Percentiles rank a stretch among this genome's conserved stretches.
Conservation (phyloP, 2,888 invertebrate genomes). For the Drosophila mimetica region DNA sequence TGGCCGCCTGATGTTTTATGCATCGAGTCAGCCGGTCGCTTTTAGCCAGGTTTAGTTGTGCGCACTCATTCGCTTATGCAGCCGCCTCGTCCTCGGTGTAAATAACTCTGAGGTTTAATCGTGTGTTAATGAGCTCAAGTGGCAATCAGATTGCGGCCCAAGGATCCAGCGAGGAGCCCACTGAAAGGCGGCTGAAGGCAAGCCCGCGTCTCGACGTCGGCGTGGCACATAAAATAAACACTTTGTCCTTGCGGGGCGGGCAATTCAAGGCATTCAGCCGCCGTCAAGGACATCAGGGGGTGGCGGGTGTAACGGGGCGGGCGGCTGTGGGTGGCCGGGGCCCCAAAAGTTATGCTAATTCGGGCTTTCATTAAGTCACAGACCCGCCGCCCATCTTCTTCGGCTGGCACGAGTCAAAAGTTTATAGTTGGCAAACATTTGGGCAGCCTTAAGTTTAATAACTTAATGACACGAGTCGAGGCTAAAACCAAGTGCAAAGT, state of each 20-base stretch:
- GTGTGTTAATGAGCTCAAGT: conserved; percentile 78
- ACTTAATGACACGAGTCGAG: conserved; percentile 74
- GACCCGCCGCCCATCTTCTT: conserved; percentile 31
- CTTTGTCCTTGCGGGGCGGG: conserved; percentile 63
- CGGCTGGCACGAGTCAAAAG: conserved; percentile 50
- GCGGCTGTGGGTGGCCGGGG: conserved; percentile 5
- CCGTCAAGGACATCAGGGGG: conserved; percentile 23
- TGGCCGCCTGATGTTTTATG: conserved; percentile 58
- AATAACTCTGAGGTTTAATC: conserved; percentile 69
- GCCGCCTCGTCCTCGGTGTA: conserved; percentile 47
- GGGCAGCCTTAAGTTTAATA: conserved; percentile 68
- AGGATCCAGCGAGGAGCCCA: conserved; percentile 46
- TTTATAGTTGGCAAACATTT: conserved; percentile 74
- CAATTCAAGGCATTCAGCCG: conserved; percentile 23
- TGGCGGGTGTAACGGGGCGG: neutral
- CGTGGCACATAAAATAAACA: conserved; percentile 66
- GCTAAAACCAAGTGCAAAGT: conserved; percentile 60
- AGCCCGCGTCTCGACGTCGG: conserved; percentile 31
- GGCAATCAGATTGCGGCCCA: conserved; percentile 71
- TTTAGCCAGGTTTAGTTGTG: conserved; percentile 33
- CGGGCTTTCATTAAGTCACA: conserved; percentile 73
- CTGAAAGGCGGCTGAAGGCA: conserved; percentile 14
- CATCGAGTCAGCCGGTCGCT: conserved; percentile 34
- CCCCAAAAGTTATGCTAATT: conserved; percentile 71
- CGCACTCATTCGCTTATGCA: conserved; percentile 54